These are phyloP conservation scores for Sminthurinus aureus DNA, from an alignment of 2,888 invertebrate species.

Conservation along the genomic window DNA sequence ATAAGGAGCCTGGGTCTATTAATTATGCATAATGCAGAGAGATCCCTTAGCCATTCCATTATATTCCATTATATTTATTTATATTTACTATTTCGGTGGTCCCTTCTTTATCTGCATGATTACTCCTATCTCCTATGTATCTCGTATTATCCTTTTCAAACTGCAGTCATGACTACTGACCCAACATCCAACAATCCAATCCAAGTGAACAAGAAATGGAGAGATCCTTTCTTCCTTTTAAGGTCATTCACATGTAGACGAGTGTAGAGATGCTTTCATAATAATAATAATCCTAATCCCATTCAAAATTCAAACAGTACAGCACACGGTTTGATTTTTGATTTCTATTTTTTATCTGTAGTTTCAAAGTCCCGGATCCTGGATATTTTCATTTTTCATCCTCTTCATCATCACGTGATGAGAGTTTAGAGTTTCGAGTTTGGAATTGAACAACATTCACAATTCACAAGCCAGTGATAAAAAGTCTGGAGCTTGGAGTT, in stretches of 20 bases:
- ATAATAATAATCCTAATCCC: neutral
- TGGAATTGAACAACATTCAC: too few relatives aligned
- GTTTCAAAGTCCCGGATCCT: too few relatives aligned
- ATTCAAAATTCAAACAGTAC: too few relatives aligned
- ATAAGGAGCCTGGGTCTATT: slow-evolving; percentile 9
- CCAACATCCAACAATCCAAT: slow-evolving; percentile 21
- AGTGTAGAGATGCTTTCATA: neutral
- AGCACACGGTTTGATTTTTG: too few relatives aligned
- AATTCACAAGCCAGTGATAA: too few relatives aligned
- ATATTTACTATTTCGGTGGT: slow-evolving; percentile 46
- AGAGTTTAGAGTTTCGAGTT: too few relatives aligned
- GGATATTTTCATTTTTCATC: too few relatives aligned
- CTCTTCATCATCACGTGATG: too few relatives aligned
- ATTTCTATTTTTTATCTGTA: too few relatives aligned
- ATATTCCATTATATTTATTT: neutral
- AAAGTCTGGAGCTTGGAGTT: too few relatives aligned
- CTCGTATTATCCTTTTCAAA: slow-evolving; percentile 15
- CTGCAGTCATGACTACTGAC: neutral
- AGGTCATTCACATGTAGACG: too few relatives aligned
- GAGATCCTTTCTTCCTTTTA: neutral
- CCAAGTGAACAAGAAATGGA: slow-evolving; percentile 3
- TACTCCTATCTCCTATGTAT: slow-evolving; percentile 33
- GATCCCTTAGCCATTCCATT: slow-evolving; percentile 6
- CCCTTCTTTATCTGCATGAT: too few relatives aligned
- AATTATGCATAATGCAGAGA: slow-evolving; percentile 39